These are phyloP conservation scores for Micromussa lordhowensis DNA, from an alignment of 92 coral and sea anemone genomes.

Conservation along the genomic window DNA sequence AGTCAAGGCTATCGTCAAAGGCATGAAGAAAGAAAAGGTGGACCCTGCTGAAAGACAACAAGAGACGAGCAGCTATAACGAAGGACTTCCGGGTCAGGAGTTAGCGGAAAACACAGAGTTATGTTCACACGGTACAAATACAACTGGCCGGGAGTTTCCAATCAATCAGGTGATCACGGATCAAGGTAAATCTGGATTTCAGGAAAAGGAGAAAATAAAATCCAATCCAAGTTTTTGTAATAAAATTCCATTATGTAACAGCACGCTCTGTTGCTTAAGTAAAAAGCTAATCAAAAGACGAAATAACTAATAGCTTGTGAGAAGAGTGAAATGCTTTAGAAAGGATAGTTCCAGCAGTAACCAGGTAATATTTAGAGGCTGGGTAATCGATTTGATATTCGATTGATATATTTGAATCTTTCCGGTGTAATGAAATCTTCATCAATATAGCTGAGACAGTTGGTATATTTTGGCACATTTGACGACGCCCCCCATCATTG, in stretches of 20 bases:
- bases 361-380: too few relatives aligned
- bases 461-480: too few relatives aligned
- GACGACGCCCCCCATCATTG: too few relatives aligned
- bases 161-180: background rate
- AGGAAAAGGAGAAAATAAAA: background rate
- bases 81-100: background rate
- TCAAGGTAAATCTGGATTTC: background rate
- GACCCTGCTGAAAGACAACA: background rate
- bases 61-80: background rate
- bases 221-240: background rate
- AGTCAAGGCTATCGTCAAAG: conserved; percentile 25
- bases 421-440: too few relatives aligned
- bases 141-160: background rate
- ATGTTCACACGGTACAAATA: background rate
- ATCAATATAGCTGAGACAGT: too few relatives aligned
- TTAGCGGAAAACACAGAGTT: background rate
- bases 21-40: conserved; percentile 8
- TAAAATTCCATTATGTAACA: background rate
- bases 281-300: too few relatives aligned
- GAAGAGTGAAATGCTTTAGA: too few relatives aligned
- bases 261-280: too few relatives aligned
- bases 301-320: too few relatives aligned
- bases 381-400: too few relatives aligned
- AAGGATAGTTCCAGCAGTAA: too few relatives aligned
- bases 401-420: too few relatives aligned